Evolutionary conservation across 2,113 vertebrate species (phyloP).

Genomic region (Mastomys coucha): DNA sequence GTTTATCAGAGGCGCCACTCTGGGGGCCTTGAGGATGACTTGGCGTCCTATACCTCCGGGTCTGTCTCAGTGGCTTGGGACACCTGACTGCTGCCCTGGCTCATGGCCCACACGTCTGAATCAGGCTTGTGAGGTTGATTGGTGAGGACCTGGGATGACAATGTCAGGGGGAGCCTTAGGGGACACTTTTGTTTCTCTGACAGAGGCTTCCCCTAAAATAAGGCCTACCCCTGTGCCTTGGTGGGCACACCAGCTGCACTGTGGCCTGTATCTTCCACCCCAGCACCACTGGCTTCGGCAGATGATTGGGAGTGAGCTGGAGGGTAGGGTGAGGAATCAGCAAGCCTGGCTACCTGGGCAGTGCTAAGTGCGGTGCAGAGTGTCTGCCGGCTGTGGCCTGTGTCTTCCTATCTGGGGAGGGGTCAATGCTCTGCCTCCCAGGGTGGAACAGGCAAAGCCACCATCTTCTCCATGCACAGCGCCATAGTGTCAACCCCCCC

Average conservation of each 20-base stretch:
- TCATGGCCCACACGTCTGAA: background rate
- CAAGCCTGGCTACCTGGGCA: background rate
- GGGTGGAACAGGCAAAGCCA: background rate
- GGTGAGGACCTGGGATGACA: background rate
- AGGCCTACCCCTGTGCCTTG: background rate
- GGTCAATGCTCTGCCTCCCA: too few relatives aligned
- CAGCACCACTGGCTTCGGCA: background rate
- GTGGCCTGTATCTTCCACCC: too few relatives aligned
- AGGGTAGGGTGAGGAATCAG: background rate
- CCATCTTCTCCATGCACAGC: accelerated
- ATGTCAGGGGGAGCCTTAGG: background rate
- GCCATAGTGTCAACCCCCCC: too few relatives aligned
- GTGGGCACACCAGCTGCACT: background rate
- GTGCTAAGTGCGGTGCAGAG: background rate
- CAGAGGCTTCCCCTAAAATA: background rate
- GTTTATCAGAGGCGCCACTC: constrained; percentile 67
- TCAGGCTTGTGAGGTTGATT: background rate
- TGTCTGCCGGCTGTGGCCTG: background rate
- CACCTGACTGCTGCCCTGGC: constrained; percentile 46
- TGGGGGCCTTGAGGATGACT: background rate
- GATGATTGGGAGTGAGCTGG: background rate
- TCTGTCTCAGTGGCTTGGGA: background rate
- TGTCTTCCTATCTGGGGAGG: background rate
- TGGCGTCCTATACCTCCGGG: constrained; percentile 50
- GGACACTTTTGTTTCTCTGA: background rate